phyloP scores from a whole-genome alignment of 1,140 invertebrate species.

The Megalopta genalis region DNA sequence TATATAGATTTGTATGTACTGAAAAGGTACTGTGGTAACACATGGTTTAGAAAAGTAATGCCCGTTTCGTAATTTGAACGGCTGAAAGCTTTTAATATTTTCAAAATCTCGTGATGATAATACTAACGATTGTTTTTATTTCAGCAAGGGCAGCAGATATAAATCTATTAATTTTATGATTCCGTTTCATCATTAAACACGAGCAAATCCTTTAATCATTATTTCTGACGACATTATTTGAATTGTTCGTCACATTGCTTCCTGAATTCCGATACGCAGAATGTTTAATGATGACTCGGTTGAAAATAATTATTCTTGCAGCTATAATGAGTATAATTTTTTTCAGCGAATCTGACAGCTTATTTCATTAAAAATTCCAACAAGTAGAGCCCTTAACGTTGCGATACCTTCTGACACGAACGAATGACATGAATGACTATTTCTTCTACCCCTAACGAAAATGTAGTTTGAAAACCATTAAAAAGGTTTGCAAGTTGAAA shows the following conservation, averaged over 20 bases:
- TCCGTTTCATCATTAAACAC: conserved; percentile 70
- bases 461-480: conserved; percentile 66
- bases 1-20: conserved; percentile 1
- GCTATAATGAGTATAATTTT: conserved; percentile 72
- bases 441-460: conserved; percentile 67
- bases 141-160: conserved; percentile 72
- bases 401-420: conserved; percentile 64
- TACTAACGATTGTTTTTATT: conserved; percentile 71
- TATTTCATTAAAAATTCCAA: conserved; percentile 66
- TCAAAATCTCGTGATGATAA: conserved; percentile 53
- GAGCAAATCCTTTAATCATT: conserved; percentile 4
- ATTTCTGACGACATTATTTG: neutral
- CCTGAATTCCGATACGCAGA: neutral
- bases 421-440: conserved; percentile 64
- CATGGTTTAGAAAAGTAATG: conserved; percentile 15
- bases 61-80: conserved; percentile 66
- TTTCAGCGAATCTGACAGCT: conserved; percentile 68
- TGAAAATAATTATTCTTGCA: conserved; percentile 70
- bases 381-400: conserved; percentile 66
- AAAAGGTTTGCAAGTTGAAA: conserved; percentile 68
- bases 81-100: conserved; percentile 57
- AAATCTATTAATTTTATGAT: conserved; percentile 58
- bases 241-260: neutral
- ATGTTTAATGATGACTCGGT: conserved; percentile 65
- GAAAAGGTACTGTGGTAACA: conserved; percentile 6